Percentiles rank a stretch among this genome's conserved stretches.
Evolutionary conservation across 2,888 invertebrate species (phyloP).

Genomic region (Acronicta psi): DNA sequence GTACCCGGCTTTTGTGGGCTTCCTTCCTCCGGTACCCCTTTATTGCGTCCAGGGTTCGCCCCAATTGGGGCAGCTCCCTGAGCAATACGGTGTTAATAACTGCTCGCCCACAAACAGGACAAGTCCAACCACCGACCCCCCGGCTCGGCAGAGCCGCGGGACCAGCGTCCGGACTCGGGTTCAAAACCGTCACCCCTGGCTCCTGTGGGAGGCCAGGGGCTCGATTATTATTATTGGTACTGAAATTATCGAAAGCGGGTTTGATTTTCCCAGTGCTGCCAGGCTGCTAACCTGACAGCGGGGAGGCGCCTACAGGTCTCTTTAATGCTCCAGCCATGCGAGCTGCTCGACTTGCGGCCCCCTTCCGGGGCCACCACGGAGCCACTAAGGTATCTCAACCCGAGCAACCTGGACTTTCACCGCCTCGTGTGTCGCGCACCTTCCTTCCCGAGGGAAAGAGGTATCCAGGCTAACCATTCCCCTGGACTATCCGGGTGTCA

Average conservation of each 20-base stretch:
- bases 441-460: too few relatives aligned
- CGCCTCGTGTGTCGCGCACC: too few relatives aligned
- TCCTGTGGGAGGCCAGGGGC: slow-evolving; percentile 21
- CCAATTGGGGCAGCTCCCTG: slow-evolving; percentile 6
- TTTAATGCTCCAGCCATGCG: not conserved
- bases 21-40: slow-evolving; percentile 18
- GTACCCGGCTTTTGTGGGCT: slow-evolving; percentile 10
- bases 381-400: too few relatives aligned
- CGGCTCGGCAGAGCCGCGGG: slow-evolving; percentile 8
- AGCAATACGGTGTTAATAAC: fast-evolving
- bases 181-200: slow-evolving; percentile 6
- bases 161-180: not conserved
- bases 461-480: too few relatives aligned
- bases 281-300: slow-evolving; percentile 10
- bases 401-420: too few relatives aligned
- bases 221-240: not conserved
- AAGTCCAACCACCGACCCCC: slow-evolving; percentile 1
- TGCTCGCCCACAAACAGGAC: not conserved
- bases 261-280: fast-evolving
- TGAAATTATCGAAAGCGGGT: not conserved
- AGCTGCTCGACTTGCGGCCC: too few relatives aligned
- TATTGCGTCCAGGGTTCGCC: not conserved
- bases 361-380: too few relatives aligned
- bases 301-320: slow-evolving; percentile 3
- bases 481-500: too few relatives aligned